Base-by-base conservation (phyloP, 2,113 vertebrate species). In the Hippoglossus stenolepis region DNA sequence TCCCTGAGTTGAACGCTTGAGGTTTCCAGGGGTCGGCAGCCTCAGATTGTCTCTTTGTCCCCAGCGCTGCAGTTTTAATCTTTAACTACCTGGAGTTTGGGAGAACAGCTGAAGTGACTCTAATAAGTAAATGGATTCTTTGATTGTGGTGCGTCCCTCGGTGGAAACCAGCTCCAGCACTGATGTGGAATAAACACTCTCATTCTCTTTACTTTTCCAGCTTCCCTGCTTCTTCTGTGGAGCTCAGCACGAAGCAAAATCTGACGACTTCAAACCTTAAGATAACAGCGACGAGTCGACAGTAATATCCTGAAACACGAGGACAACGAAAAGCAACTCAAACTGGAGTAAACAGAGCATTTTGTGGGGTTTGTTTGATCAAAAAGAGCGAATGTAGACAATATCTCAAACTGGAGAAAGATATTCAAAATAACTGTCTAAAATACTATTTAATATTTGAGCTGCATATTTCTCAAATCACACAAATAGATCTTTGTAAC, bases 81-180 rank as follows among this genome's bases (percentile, higher is more conserved):
- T 47, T 56, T 47, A 59, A 76, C 65, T 20, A 38, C 1, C 0
- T 3, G 0, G 15, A 35, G 31, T 51, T 18, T 26, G 60, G n/a
- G 7, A 66, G 61, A 63, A 56, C n/a, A 61, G 65, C 47, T 62
- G 67, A 71, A 59, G 24, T 68, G 57, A 38, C 23, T 60, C 54
- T 20, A 71, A 67, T 71, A 64, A 75, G 40, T 75, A 20, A 66
- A 60, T 31, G 4, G 3, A 45, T 12, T 47, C 61, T 83, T 70
- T 73, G 38, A 83, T 23, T 51, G 17, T 56, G 38, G 1, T 24
- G 49, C 62, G 10, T 80, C 23, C 60, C 59, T 64, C 56, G 21
- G 59, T 63, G 21, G 3, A 24, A 72, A 38, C 66, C 67, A 62
- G 15, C 2, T n/a, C 0, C 21, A 23, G 63, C 3, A 57, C 3